Evolutionary conservation across 2,888 invertebrate genomes (phyloP).

Genomic region (Melanophora roralis): DNA sequence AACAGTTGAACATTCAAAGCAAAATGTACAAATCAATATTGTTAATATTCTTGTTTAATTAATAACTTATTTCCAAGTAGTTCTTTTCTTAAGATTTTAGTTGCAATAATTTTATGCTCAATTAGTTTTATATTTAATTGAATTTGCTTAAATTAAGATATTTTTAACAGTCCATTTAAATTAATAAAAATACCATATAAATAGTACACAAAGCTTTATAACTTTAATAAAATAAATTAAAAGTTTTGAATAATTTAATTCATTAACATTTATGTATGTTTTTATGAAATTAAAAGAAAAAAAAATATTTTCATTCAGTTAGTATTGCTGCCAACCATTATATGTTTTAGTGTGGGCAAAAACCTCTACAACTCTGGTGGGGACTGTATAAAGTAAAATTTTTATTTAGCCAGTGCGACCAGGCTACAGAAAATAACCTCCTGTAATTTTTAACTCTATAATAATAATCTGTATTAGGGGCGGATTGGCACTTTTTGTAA

Average conservation of each 20-base stretch:
- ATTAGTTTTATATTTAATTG: background rate
- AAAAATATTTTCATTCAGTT: no score
- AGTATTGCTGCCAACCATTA: no score
- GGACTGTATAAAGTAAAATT: no score
- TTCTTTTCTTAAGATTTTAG: background rate
- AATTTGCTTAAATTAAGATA: background rate
- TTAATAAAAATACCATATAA: constrained; percentile 3
- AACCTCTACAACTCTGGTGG: no score
- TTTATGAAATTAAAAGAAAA: no score
- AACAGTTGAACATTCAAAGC: background rate
- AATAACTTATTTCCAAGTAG: constrained; percentile 23
- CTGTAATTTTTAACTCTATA: no score
- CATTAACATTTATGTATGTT: background rate
- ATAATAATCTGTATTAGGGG: no score
- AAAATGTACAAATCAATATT: constrained; percentile 17
- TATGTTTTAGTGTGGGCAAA: no score
- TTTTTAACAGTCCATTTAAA: background rate
- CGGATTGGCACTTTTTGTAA: no score
- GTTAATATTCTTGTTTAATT: background rate
- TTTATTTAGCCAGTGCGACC: no score
- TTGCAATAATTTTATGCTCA: background rate
- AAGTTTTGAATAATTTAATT: background rate
- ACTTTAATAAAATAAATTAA: constrained; percentile 42
- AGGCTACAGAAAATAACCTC: no score
- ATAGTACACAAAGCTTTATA: constrained; percentile 46